Evolutionary conservation across 2,113 vertebrate genomes (phyloP).

Genomic region (Uria aalge): DNA sequence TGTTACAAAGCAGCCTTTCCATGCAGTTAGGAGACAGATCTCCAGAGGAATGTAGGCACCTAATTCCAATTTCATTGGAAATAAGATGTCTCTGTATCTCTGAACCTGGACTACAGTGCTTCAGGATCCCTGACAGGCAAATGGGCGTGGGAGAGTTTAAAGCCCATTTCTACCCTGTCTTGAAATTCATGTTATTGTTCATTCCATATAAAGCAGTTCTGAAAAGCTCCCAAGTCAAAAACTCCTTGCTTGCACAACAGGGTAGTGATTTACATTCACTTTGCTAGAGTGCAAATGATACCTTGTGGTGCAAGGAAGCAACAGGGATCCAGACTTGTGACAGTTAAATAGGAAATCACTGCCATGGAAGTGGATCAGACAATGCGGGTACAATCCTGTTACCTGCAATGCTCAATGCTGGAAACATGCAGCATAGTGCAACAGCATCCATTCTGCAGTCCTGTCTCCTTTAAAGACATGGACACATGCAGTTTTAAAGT

Average conservation of each 20-base stretch:
- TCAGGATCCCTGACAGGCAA: background rate
- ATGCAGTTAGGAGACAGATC: background rate
- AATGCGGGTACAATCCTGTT: background rate
- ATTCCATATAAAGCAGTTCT: slow-evolving; percentile 8
- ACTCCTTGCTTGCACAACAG: background rate
- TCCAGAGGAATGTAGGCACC: background rate
- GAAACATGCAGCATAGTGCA: background rate
- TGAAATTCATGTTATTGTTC: slow-evolving; percentile 14
- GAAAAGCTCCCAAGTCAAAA: slow-evolving; percentile 33
- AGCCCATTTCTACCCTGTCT: background rate
- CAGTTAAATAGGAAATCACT: background rate
- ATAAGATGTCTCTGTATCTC: background rate
- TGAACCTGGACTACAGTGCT: background rate
- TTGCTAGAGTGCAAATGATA: background rate
- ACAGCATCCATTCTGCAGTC: background rate
- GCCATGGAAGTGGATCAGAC: background rate
- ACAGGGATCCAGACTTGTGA: background rate
- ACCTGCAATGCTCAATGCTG: background rate
- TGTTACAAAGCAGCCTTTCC: background rate
- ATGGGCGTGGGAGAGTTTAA: background rate
- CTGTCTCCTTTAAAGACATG: slow-evolving; percentile 41
- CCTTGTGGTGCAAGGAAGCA: background rate
- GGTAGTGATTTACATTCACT: background rate
- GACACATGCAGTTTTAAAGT: slow-evolving; percentile 56
- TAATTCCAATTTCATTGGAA: background rate